Conservation (phyloP, 2,113 vertebrate species). For the Tor tambroides region DNA sequence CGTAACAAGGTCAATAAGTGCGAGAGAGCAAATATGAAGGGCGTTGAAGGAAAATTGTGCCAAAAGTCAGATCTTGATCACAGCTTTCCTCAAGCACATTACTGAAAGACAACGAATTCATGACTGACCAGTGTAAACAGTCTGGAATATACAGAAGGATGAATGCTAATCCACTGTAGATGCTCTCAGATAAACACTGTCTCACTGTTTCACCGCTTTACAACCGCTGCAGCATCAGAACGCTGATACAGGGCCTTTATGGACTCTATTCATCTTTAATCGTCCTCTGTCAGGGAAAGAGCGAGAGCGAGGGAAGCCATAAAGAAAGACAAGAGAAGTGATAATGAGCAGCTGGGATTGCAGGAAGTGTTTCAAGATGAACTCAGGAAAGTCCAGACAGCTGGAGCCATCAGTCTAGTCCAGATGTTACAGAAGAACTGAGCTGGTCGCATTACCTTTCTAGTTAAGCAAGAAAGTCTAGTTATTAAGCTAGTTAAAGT, state of each 20-base stretch:
- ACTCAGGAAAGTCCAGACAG: constrained; percentile 5
- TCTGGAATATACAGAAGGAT: neutral
- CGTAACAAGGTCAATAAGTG: constrained; percentile 1
- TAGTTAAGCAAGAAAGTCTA: neutral
- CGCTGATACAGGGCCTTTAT: neutral
- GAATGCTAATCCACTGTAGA: constrained; percentile 16
- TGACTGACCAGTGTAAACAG: neutral
- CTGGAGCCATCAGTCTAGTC: neutral
- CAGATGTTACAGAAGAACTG: neutral
- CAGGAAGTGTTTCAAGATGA: neutral
- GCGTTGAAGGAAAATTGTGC: neutral
- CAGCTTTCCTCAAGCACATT: constrained; percentile 4
- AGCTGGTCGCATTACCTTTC: neutral
- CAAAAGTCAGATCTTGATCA: constrained; percentile 5
- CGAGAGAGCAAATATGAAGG: neutral
- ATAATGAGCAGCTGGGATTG: constrained; percentile 1
- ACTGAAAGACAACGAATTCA: neutral
- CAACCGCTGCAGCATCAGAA: neutral
- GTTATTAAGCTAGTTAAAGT: neutral
- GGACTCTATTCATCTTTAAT: neutral
- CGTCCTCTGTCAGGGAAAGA: constrained; percentile 36
- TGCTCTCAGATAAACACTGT: constrained; percentile 10
- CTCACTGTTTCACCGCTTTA: neutral
- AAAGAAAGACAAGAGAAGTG: neutral
- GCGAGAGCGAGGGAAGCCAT: constrained; percentile 51